Evolutionary conservation across 2,888 invertebrate species (phyloP).

Genomic region (Tanytarsus gracilentus): DNA sequence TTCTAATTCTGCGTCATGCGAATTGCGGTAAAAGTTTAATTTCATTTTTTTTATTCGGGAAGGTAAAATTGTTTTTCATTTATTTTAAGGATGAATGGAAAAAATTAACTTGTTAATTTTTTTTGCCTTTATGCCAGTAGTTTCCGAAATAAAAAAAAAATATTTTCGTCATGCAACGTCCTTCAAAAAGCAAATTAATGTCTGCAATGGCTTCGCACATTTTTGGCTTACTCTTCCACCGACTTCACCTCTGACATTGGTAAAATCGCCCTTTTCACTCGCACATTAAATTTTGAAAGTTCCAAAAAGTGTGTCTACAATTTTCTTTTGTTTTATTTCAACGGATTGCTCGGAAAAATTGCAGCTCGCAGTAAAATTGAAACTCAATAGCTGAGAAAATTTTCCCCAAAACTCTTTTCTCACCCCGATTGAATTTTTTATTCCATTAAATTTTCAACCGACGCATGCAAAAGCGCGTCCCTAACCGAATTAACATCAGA

Average conservation of each 20-base stretch:
- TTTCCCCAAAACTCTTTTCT: no score
- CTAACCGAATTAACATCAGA: background rate
- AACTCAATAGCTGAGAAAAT: no score
- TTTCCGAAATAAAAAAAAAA: background rate
- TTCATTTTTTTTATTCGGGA: background rate
- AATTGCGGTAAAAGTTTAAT: constrained; percentile 18
- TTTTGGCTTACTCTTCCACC: background rate
- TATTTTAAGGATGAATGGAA: background rate
- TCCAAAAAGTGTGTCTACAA: constrained; percentile 13
- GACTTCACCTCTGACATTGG: no score
- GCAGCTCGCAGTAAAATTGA: no score
- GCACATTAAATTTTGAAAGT: background rate
- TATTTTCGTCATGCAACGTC: constrained; percentile 24
- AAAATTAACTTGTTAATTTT: constrained; percentile 24
- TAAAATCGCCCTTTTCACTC: constrained; percentile 1
- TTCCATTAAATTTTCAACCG: background rate
- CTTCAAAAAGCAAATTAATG: constrained; percentile 23
- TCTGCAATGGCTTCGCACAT: constrained; percentile 20
- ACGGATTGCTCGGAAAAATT: background rate
- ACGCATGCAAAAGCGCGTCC: constrained; percentile 12
- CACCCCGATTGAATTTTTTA: no score
- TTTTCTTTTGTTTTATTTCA: background rate
- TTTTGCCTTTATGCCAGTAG: background rate
- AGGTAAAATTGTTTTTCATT: background rate
- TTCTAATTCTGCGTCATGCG: constrained; percentile 26